Evolutionary conservation across 2,797 vertebrate species (phyloP).

Genomic region (Microchirus variegatus): DNA sequence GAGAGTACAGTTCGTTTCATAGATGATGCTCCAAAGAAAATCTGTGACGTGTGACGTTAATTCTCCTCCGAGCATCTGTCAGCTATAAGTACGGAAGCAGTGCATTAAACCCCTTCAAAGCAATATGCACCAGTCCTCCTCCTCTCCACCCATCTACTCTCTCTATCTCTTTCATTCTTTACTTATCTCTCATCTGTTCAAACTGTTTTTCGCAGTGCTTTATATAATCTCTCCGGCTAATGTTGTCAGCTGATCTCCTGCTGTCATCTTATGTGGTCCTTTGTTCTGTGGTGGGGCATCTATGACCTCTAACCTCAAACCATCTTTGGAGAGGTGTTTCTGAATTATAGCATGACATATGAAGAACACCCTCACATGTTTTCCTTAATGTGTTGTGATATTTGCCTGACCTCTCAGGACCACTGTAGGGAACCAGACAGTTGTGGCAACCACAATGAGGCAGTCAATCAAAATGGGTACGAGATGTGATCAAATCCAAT

Average conservation of each 20-base stretch:
- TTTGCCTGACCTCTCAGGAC: too few species aligned
- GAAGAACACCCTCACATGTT: too few species aligned
- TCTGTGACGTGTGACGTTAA: constrained; percentile 26
- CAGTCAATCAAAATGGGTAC: constrained; percentile 54
- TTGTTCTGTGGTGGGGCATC: background rate
- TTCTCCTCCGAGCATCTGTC: constrained; percentile 60
- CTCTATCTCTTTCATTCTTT: constrained; percentile 12
- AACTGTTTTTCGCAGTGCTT: constrained; percentile 15
- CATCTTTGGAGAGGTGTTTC: too few species aligned
- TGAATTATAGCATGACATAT: too few species aligned
- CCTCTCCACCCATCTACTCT: background rate
- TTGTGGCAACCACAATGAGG: constrained; percentile 22
- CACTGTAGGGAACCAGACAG: constrained; percentile 18
- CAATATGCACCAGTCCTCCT: constrained; percentile 14
- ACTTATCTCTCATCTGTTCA: constrained; percentile 19
- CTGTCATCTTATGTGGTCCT: constrained; percentile 13
- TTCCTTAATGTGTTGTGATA: too few species aligned
- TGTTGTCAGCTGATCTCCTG: background rate
- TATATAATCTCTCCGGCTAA: constrained; percentile 26
- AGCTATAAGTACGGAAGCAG: constrained; percentile 34
- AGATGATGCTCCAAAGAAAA: constrained; percentile 23
- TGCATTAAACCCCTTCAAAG: constrained; percentile 52
- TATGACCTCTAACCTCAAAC: too few species aligned
- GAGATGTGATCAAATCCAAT: constrained; percentile 54
- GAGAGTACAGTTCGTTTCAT: background rate